Base-by-base conservation (phyloP, 2,888 invertebrate species). In the Diaprepes abbreviatus region DNA sequence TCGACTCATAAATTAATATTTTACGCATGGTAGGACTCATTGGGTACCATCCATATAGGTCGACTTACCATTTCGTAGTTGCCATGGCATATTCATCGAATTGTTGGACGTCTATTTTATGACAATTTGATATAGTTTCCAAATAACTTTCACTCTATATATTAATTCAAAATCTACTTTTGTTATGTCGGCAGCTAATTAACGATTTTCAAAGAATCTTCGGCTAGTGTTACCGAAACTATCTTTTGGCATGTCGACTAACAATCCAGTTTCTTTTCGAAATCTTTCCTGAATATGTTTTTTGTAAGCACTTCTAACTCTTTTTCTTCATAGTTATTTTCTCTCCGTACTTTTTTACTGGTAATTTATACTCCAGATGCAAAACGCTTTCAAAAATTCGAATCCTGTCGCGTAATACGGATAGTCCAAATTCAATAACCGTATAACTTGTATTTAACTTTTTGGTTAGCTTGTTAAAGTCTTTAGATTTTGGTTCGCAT, bases 11-110 rank as follows among this genome's bases (percentile, higher is more conserved):
- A 1, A 52, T 67, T 50, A 80, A 65, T 54, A 80, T 69, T 72
- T 79, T 79, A 66, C 79, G 79, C 66, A 80, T 48, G 3, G 79
- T 81, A 7, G 80, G 78, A 10, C 79, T 74, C 81, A 81, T 76
- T 6, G 63, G 69, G 38, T 73, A 67, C 72, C 74, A 75, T 31
- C 55, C 3, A 63, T 73, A 77, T 10, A 67, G 31, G 2, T 62
- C 48, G 2, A 76, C 69, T 63, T 73, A 76, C 5, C 72, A 28
- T 66, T 66, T 60, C 1, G 75, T 74, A 14, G 75, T 75, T 10
- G 74, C 71, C 31, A 59, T n/a, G 6, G 63, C 31, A 65, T 73
- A 76, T 12, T 52, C 21, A 38, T 16, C 14, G 52, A 72, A 77
- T 60, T 71, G 65, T 16, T 40, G 28, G 3, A 33, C 6, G 52